These are phyloP conservation scores for Iphiclides podalirius DNA, from an alignment of 2,888 invertebrate species.

Conservation along the genomic window DNA sequence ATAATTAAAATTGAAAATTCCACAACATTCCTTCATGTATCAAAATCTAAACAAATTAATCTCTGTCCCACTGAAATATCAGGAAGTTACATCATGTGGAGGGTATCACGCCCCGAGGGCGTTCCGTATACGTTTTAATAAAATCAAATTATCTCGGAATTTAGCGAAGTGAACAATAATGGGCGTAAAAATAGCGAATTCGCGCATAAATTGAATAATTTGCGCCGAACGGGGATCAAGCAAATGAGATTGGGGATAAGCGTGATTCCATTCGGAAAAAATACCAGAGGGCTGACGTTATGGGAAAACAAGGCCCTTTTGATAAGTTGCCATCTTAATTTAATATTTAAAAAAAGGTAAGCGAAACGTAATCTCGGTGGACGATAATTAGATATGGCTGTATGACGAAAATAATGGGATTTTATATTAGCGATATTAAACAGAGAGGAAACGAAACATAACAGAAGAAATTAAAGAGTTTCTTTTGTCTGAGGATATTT, in stretches of 20 bases:
- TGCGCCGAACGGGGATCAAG: slow-evolving; percentile 46
- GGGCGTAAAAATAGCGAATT: slow-evolving; percentile 53
- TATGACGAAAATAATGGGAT: no score
- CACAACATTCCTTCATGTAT: no score
- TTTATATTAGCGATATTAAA: no score
- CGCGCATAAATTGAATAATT: slow-evolving; percentile 68
- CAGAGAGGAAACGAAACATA: no score
- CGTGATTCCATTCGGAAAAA: slow-evolving; percentile 45
- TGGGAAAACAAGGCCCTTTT: slow-evolving; percentile 26
- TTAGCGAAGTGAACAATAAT: slow-evolving; percentile 50
- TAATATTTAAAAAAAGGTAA: background rate
- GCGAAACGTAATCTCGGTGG: no score
- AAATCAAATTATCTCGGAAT: slow-evolving; percentile 25
- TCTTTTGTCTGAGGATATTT: no score
- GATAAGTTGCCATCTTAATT: slow-evolving; percentile 9
- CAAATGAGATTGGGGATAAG: slow-evolving; percentile 60
- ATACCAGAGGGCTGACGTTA: slow-evolving; percentile 26
- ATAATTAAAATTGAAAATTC: no score
- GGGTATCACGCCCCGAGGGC: background rate
- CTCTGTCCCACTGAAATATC: no score
- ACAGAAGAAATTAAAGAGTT: no score
- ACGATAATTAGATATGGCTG: no score
- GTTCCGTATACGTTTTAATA: slow-evolving; percentile 17
- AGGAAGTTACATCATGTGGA: no score
- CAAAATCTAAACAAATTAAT: no score